Percentiles rank a stretch among this genome's conserved stretches.
Evolutionary conservation across 2,113 vertebrate species (phyloP).

Genomic region (Theristicus caerulescens): DNA sequence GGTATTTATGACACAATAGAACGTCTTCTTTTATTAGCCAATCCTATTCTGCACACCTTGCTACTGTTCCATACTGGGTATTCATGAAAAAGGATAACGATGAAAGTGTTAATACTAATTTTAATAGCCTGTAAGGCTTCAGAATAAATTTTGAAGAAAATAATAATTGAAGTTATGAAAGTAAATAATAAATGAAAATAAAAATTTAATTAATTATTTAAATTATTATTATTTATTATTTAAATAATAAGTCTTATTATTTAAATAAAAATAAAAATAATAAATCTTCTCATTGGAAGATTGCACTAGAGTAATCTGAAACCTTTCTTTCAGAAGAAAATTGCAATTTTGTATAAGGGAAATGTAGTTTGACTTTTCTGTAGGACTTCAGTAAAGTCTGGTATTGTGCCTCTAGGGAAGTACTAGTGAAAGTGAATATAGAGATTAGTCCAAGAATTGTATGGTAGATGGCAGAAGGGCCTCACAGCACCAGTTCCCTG

Average conservation of each 20-base stretch:
- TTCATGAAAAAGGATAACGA: background rate
- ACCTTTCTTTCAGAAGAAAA: background rate
- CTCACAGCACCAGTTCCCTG: background rate
- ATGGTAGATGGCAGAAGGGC: background rate
- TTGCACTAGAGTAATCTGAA: background rate
- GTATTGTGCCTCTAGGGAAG: background rate
- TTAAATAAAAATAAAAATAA: background rate
- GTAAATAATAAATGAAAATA: background rate
- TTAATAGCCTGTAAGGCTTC: background rate
- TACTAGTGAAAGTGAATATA: background rate
- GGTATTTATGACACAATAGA: background rate
- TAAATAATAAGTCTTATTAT: too few relatives aligned
- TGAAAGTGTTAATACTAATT: background rate
- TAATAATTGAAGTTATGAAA: background rate
- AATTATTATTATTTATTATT: too few relatives aligned
- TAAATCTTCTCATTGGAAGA: background rate
- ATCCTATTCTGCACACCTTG: background rate
- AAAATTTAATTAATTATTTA: too few relatives aligned
- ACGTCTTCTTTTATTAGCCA: background rate
- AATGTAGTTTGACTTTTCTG: background rate
- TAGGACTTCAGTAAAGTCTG: background rate
- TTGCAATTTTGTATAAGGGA: background rate
- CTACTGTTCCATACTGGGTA: background rate
- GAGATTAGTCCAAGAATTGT: background rate
- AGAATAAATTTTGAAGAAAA: background rate